Base-by-base conservation (phyloP, 1,140 invertebrate species). In the Odontomachus brunneus region DNA sequence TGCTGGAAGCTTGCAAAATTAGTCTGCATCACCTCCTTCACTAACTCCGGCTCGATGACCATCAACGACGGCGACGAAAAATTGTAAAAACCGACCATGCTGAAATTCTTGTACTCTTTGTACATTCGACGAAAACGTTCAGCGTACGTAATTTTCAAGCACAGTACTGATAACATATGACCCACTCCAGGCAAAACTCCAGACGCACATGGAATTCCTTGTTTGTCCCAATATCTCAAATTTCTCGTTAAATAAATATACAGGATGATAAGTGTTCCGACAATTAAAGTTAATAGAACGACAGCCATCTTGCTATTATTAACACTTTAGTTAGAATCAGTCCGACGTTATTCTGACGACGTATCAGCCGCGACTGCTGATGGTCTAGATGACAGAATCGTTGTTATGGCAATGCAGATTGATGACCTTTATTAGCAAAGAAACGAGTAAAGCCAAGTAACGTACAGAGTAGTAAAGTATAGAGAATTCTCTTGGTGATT, bases 211-310 rank as follows among this genome's bases (percentile, higher is more conserved):
- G 92, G 91, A 0, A 95, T 90, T 14, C 93, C 92, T 83, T 87
- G 88, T 3, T 92, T 87, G 55, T 90, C 71, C 94, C 95, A 95
- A 73, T 95, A 94, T 1, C 33, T 57, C 7, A 57, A 48, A 15
- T 80, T 80, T 69, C n/a, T 33, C 3, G 14, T 59, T 65, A 12
- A 87, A 14, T 38, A 55, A n/a, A 53, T 24, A 19, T 76, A 76
- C 9, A 44, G 3, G 3, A 11, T 1, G 9, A 44, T 7, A 44
- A 44, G 0, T 11, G 9, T 44, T 44, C 38, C 38, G 38, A 11
- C 38, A 11, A 44, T 0, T 44, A 44, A 7, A 44, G 3, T 44
- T 7, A 4, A 11, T 9, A 44, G 9, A 9, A 11, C 38, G 38
- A 44, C 0, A 11, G 38, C 3, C 38, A 44, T 44, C 38, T 44